These are phyloP conservation scores for Odiellus spinosus DNA, from an alignment of 2,888 invertebrate genomes.

Conservation along the genomic window DNA sequence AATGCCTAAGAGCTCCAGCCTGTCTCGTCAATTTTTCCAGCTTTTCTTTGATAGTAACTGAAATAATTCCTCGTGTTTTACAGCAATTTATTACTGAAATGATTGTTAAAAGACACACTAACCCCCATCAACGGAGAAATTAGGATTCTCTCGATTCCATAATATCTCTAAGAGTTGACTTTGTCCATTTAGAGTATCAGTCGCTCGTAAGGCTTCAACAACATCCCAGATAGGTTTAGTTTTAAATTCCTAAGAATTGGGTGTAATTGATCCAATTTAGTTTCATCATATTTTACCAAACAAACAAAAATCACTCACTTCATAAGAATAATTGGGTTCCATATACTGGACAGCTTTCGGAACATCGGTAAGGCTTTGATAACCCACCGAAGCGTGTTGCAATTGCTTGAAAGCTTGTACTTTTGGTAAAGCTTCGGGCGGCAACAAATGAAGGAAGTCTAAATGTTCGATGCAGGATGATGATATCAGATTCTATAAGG, in stretches of 20 bases:
- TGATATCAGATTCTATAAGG: slow-evolving; percentile 88
- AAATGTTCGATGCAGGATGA: slow-evolving; percentile 97
- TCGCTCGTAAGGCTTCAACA: slow-evolving; percentile 47
- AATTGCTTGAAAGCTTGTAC: slow-evolving; percentile 74
- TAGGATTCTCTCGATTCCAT: slow-evolving; percentile 58
- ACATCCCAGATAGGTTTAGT: slow-evolving; percentile 55
- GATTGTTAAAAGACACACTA: slow-evolving; percentile 11
- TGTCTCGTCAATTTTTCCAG: slow-evolving; percentile 32
- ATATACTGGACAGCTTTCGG: slow-evolving; percentile 60
- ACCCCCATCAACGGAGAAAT: slow-evolving; percentile 49
- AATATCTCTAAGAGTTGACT: slow-evolving; percentile 71
- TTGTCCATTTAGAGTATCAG: slow-evolving; percentile 57
- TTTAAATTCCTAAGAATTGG: slow-evolving; percentile 24
- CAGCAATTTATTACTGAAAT: too few species aligned
- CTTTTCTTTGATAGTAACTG: slow-evolving; percentile 27
- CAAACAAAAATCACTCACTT: slow-evolving; percentile 13
- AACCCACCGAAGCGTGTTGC: slow-evolving; percentile 79
- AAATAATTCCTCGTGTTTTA: too few species aligned
- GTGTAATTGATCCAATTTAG: background rate
- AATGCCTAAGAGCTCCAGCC: slow-evolving; percentile 70
- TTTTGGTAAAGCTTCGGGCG: slow-evolving; percentile 51
- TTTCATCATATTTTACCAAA: background rate
- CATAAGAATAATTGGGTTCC: slow-evolving; percentile 36
- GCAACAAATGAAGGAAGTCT: slow-evolving; percentile 68
- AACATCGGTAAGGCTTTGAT: slow-evolving; percentile 88